Base-by-base conservation (phyloP, 2,888 invertebrate genomes). In the Ctena decussata region DNA sequence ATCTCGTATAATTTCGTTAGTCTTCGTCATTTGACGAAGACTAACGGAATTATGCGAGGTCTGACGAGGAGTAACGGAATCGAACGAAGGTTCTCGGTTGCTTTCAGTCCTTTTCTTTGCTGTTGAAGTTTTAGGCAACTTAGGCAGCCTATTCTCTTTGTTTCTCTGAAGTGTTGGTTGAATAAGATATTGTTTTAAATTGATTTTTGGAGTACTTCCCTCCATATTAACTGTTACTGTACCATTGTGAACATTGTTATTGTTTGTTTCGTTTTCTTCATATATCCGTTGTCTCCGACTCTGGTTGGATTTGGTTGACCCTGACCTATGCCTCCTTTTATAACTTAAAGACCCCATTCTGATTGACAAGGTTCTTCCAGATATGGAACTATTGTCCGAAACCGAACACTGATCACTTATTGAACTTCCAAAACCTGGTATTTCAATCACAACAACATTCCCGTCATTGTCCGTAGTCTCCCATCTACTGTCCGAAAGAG, bases 381-480 rank as follows among this genome's bases (percentile, higher is more conserved):
- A 85, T 39, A 87, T 46, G 12, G 87, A 87, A 49, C 87, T 82
- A 65, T 77, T 80, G 27, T 78, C 85, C 21, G 87, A 87, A n/a
- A 85, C 30, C 21, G 85, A 85, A 39, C 78, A 76, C n/a, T 78
- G 65, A 41, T 87, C 87, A 81, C 84, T 87, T 32, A 76, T 75
- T 12, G 41, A 39, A 49, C 77, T 74, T 11, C 18, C 53, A 30
- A 73, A 37, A 21, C 71, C 74, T 11, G 82, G 84, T 2, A 82
- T 88, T 85, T 94, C 92, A n/a, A 95, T 85, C 3, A 93, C 82
- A 39, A 95, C 89, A 15, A 82, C 80, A 82, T 95, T 94, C 0
- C 93, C 95, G 74, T 95, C 94, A 72, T 94, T 91, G 82, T 95
- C 95, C 0, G 86, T 90, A 27, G 94, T 94, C 81, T 92, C 88